Base-by-base conservation (phyloP, 1,140 invertebrate genomes). In the Zaprionus davidi region DNA sequence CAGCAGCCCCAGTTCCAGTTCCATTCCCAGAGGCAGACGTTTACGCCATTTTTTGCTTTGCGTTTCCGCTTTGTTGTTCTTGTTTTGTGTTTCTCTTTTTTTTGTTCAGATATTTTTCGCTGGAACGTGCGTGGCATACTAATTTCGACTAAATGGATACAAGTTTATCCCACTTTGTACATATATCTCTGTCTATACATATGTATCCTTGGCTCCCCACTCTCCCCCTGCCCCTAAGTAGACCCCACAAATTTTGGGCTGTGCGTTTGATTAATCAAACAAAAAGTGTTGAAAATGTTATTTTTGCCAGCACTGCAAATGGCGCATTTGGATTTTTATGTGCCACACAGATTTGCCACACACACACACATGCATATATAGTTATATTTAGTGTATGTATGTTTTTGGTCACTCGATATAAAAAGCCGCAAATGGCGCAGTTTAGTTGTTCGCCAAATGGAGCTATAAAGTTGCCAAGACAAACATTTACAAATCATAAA, bases 401-500 rank as follows among this genome's bases (percentile, higher is more conserved):
- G 53, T 17, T 51, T 20, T 51, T 20, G 72, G 58, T 70, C 51
- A 75, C 69, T 72, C 65, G 28, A 65, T 79, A 77, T 69, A 79
- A 75, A 76, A 87, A 75, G 78, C 85, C 85, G 73, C 85, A 88
- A 88, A 85, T 86, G 76, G 76, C 41, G 76, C 75, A 64, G 17
- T 76, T 79, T 78, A 44, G 68, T 63, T 62, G 57, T 73, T 67
- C 55, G 31, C 34, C 64, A 71, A 85, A 88, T 85, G 81, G 68
- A 85, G 81, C 81, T 57, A 90, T 90, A 88, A 88, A 90, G 60
- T 79, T 81, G 76, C 63, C 72, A 74, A 74, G 63, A 73, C 67
- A 85, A 90, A 90, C 85, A 85, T 88, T 88, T 90, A 72, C 85
- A 88, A 88, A 88, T 77, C 85, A 88, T 88, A 87, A 88, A 88